Base-by-base conservation (phyloP, 2,113 vertebrate species). In the Motacilla alba region DNA sequence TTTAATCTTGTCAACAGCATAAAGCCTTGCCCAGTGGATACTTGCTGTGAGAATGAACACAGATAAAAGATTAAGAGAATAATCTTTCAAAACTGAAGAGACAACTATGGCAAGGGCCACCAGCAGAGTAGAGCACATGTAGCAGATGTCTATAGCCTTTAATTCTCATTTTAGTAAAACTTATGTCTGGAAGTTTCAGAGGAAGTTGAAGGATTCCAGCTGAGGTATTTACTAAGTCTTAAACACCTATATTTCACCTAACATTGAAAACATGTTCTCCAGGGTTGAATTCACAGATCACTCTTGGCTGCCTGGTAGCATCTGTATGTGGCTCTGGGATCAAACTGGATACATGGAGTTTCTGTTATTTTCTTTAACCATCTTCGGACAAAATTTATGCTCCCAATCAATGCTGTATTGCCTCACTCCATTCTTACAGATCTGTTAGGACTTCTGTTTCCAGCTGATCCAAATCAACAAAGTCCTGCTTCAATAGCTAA, bases 111-210 rank as follows among this genome's bases (percentile, higher is more conserved):
- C 50, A 83, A 62, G 43, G 16, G 56, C 21, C 27, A 75, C 1
- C 3, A 41, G 31, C n/a, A 89, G 28, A 77, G 68, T 37, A 69
- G 23, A 70, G 8, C 13, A 26, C 0, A 0, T 53, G 30, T 33
- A 63, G 21, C 21, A 92, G 22, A 22, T 17, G 46, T 18, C n/a
- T 62, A 28, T 5, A 41, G n/a, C 11, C 63, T 50, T 30, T 37
- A 81, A 41, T 43, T 62, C 11, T 80, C n/a, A 62, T 69, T 66
- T 82, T 81, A 90, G 39, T 79, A 33, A 68, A 73, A 11, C 3
- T 72, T 55, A 41, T 20, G 15, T 55, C 49, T 69, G 20, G 37
- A 69, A 60, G 3, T 64, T 83, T 93, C 46, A 76, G 44, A 55
- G 20, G 15, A 90, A 73, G 6, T 8, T 86, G 41, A 76, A 52